phyloP scores from a whole-genome alignment of 2,797 vertebrate genomes.

The Peromyscus aztecus region DNA sequence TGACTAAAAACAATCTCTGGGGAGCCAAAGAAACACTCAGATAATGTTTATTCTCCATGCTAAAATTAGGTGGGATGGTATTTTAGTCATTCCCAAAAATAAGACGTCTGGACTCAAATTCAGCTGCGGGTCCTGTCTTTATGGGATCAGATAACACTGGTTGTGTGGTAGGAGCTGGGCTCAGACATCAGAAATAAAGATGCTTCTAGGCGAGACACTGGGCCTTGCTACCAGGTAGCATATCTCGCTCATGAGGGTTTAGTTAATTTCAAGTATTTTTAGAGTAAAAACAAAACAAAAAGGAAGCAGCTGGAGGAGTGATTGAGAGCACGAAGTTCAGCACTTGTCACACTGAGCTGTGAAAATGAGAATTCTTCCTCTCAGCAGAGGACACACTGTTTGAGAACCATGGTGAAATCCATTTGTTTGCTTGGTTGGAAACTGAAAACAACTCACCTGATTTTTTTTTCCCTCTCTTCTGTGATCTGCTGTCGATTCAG shows the following conservation, averaged over 20 bases:
- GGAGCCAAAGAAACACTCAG: constrained; percentile 84
- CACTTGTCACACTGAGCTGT: constrained; percentile 44
- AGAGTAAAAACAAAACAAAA: constrained; percentile 80
- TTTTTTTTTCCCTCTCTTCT: neutral
- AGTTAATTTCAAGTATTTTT: constrained; percentile 79
- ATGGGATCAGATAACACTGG: constrained; percentile 65
- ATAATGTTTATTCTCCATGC: constrained; percentile 85
- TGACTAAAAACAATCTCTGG: constrained; percentile 85
- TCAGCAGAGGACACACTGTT: constrained; percentile 66
- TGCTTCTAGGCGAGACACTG: constrained; percentile 50
- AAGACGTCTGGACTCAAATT: constrained; percentile 83
- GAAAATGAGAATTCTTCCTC: constrained; percentile 67
- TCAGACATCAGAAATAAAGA: constrained; percentile 72
- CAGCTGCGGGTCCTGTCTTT: constrained; percentile 80
- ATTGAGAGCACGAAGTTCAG: constrained; percentile 49
- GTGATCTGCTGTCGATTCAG: constrained; percentile 76
- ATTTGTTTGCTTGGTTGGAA: constrained; percentile 80
- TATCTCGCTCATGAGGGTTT: constrained; percentile 77
- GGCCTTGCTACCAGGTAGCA: constrained; percentile 74
- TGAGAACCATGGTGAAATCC: constrained; percentile 76
- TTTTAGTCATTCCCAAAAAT: constrained; percentile 83
- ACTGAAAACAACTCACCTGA: constrained; percentile 79
- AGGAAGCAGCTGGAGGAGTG: constrained; percentile 73
- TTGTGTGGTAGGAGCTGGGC: constrained; percentile 69
- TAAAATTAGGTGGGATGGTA: constrained; percentile 82